These are phyloP conservation scores for Ditylenchus weischeri DNA, from an alignment of 2,888 invertebrate genomes.

Conservation along the genomic window DNA sequence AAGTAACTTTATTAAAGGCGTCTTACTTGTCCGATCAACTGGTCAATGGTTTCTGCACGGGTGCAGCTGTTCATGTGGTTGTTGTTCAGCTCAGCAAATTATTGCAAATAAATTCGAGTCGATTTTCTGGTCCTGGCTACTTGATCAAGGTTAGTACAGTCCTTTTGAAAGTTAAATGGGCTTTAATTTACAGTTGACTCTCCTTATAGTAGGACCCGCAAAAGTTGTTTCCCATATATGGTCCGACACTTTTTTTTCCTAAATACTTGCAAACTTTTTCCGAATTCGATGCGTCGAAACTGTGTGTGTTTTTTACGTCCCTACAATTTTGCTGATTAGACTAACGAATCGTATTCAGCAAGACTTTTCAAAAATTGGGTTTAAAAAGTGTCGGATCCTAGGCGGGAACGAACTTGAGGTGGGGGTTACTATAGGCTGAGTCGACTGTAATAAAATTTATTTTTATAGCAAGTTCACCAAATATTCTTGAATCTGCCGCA, in stretches of 20 bases:
- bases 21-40: constrained; percentile 59
- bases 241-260: too few species aligned
- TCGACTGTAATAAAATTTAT: too few species aligned
- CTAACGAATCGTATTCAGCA: too few species aligned
- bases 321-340: too few species aligned
- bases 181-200: neutral
- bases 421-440: too few species aligned
- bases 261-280: too few species aligned
- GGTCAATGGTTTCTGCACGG: constrained; percentile 64
- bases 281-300: too few species aligned
- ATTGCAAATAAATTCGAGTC: constrained; percentile 57
- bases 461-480: constrained; percentile 63
- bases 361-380: constrained; percentile 3
- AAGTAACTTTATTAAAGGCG: constrained; percentile 23
- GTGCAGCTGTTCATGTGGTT: constrained; percentile 64
- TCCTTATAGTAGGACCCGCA: neutral
- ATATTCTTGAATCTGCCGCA: constrained; percentile 69
- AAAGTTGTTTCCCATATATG: too few species aligned
- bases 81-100: constrained; percentile 62
- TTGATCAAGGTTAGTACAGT: constrained; percentile 52
- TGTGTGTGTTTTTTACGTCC: too few species aligned
- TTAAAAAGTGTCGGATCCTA: neutral
- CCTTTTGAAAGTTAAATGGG: neutral
- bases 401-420: too few species aligned
- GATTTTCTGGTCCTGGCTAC: constrained; percentile 60